Evolutionary conservation across 2,888 invertebrate species (phyloP).

Genomic region (Trilocha varians): DNA sequence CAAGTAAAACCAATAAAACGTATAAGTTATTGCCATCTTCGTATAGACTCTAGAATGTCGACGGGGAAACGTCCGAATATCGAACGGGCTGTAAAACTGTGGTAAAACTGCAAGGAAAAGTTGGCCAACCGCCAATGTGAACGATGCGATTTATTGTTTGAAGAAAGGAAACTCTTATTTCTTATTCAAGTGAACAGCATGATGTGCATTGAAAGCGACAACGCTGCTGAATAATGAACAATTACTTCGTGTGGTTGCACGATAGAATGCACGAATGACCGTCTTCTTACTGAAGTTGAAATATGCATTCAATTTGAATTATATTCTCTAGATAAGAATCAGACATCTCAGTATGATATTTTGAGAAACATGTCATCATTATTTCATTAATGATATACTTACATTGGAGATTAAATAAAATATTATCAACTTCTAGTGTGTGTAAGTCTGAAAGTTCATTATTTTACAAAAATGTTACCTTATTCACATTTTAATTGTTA

Average conservation of each 20-base stretch:
- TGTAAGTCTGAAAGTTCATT: too few relatives aligned
- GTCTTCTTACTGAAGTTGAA: background rate
- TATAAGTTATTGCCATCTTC: conserved; percentile 58
- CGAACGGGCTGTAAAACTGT: conserved; percentile 50
- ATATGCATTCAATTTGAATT: too few relatives aligned
- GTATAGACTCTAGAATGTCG: conserved; percentile 47
- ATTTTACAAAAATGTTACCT: too few relatives aligned
- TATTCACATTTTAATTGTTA: too few relatives aligned
- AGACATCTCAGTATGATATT: too few relatives aligned
- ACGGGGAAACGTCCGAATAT: conserved; percentile 49
- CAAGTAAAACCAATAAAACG: conserved; percentile 36
- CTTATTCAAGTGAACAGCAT: conserved; percentile 41
- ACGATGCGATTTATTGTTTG: conserved; percentile 41
- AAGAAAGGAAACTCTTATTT: conserved; percentile 51
- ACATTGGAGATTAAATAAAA: too few relatives aligned
- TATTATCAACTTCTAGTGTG: too few relatives aligned
- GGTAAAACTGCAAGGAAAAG: conserved; percentile 60
- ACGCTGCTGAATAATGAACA: conserved; percentile 9
- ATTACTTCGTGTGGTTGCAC: background rate
- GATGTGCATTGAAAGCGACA: conserved; percentile 34
- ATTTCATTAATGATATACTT: too few relatives aligned
- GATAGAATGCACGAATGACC: background rate
- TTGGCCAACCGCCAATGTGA: conserved; percentile 44
- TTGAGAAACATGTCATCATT: too few relatives aligned
- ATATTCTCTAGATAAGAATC: too few relatives aligned